phyloP scores from a whole-genome alignment of 2,888 invertebrate genomes.

The Penaeus monodon region DNA sequence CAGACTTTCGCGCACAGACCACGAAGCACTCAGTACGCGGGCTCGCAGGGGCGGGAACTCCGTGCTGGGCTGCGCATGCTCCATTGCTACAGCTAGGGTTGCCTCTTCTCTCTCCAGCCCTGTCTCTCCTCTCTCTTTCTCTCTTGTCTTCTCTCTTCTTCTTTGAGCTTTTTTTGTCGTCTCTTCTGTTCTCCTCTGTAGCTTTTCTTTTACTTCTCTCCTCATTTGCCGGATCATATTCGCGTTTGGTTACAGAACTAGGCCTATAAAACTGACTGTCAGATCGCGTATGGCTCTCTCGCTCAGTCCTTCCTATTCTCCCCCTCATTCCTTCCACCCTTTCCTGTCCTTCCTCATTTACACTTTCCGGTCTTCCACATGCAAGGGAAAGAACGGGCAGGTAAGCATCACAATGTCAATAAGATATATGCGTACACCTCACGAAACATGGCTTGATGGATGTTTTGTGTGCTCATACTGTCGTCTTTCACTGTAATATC shows the following conservation, averaged over 20 bases:
- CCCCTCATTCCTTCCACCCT: background rate
- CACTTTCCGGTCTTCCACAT: background rate
- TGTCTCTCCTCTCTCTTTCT: background rate
- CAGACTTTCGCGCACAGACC: slow-evolving; percentile 27
- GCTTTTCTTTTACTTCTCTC: background rate
- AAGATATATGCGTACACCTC: background rate
- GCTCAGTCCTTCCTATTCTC: background rate
- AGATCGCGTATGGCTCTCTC: too few species aligned
- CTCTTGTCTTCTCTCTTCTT: background rate
- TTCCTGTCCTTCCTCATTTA: background rate
- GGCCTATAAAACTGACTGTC: too few species aligned
- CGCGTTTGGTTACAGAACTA: too few species aligned
- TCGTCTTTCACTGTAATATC: too few species aligned
- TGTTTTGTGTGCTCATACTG: background rate
- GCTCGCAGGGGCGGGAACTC: slow-evolving; percentile 13
- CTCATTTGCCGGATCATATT: background rate
- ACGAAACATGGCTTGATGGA: background rate
- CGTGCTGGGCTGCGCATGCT: slow-evolving; percentile 3
- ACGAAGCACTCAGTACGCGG: background rate
- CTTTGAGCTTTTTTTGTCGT: background rate
- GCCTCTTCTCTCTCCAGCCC: background rate
- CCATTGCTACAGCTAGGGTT: background rate
- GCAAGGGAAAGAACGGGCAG: too few species aligned
- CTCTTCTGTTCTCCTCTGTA: background rate
- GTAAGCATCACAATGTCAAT: background rate